A percentile compares a stretch with the other conserved stretches of the same genome.
These are phyloP conservation scores for Campaea margaritaria DNA, from an alignment of 2,888 invertebrate species.

Conservation along the genomic window DNA sequence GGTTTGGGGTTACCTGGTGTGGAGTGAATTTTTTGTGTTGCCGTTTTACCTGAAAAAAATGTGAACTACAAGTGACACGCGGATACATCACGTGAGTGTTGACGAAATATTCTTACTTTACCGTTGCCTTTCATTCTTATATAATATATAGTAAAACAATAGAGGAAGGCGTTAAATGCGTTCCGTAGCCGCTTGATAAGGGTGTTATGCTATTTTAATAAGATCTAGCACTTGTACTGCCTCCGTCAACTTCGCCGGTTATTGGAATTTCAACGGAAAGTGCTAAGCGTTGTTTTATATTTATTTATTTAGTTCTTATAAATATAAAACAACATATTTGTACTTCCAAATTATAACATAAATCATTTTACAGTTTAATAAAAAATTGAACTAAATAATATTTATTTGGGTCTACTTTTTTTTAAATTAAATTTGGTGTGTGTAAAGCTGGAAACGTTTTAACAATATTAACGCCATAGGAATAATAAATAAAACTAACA, in stretches of 20 bases:
- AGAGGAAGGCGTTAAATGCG: not conserved
- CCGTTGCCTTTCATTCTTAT: not conserved
- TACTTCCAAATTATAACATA: no score
- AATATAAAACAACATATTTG: no score
- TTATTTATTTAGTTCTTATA: no score
- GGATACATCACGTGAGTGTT: conserved; percentile 21
- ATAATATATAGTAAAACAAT: not conserved
- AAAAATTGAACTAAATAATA: no score
- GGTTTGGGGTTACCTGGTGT: not conserved
- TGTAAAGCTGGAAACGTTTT: no score
- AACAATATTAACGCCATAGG: no score
- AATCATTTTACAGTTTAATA: no score
- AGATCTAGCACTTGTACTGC: conserved; percentile 43
- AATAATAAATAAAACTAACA: no score
- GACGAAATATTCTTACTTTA: not conserved
- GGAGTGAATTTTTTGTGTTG: conserved; percentile 9
- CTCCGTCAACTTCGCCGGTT: conserved; percentile 27
- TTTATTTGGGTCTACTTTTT: no score
- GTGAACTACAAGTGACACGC: conserved; percentile 8
- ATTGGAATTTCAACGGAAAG: not conserved
- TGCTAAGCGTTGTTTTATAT: no score
- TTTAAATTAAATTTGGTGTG: no score
- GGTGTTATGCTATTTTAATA: conserved; percentile 31
- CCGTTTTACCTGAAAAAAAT: conserved; percentile 12
- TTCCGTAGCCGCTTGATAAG: conserved; percentile 5